Evolutionary conservation across 2,113 vertebrate genomes (phyloP).

Genomic region (Cariama cristata): DNA sequence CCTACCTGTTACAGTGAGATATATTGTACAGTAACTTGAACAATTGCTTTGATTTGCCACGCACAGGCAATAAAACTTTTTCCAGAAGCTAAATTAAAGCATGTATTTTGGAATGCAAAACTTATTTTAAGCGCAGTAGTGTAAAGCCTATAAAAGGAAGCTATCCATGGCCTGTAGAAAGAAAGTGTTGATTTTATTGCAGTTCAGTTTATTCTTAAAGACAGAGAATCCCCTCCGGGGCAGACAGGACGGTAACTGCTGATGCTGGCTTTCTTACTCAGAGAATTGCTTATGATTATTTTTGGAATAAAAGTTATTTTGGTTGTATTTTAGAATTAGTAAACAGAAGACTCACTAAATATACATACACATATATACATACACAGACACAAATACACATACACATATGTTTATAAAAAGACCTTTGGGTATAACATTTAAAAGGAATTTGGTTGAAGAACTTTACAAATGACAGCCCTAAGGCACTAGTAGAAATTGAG

Average conservation of each 20-base stretch:
- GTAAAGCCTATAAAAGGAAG: neutral
- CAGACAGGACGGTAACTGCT: neutral
- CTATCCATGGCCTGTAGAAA: neutral
- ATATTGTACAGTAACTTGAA: neutral
- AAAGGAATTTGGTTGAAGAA: neutral
- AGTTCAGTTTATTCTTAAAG: constrained; percentile 10
- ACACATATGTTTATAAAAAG: neutral
- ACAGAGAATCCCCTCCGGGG: neutral
- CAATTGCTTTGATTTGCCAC: neutral
- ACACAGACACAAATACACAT: neutral
- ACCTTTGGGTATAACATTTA: neutral
- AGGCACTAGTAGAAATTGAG: constrained; percentile 2
- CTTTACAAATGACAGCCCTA: constrained; percentile 22
- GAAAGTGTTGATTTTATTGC: neutral
- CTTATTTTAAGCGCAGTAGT: neutral
- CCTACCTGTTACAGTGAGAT: neutral
- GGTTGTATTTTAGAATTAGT: neutral
- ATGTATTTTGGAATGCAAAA: neutral
- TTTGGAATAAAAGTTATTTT: neutral
- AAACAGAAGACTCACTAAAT: neutral
- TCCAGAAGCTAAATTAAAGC: neutral
- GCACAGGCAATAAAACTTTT: neutral
- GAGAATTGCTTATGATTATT: neutral
- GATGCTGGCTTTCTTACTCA: neutral
- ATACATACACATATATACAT: neutral